phyloP scores from a whole-genome alignment of 2,113 vertebrate genomes.

The Bothrops jararaca region DNA sequence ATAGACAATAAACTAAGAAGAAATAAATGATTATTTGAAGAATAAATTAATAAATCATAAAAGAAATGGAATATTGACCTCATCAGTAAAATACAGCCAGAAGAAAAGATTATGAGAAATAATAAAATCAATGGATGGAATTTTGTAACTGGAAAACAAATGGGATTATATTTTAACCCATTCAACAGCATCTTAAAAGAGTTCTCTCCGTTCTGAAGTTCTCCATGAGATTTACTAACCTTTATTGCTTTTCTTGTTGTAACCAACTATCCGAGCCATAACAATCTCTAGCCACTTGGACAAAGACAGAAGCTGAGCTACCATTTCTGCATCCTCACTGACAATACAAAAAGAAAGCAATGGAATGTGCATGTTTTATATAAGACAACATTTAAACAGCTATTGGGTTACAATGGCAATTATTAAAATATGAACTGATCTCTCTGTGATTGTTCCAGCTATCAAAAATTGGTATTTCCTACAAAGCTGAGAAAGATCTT shows the following conservation, averaged over 20 bases:
- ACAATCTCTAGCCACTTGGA: constrained; percentile 89
- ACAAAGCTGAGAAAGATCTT: background rate
- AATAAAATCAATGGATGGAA: background rate
- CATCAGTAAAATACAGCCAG: background rate
- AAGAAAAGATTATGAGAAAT: background rate
- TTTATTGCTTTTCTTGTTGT: constrained; percentile 69
- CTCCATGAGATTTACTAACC: constrained; percentile 63
- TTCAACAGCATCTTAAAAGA: background rate
- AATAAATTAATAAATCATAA: background rate
- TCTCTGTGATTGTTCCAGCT: background rate
- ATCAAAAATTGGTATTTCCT: background rate
- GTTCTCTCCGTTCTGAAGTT: background rate
- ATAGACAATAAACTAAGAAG: background rate
- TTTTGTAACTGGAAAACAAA: background rate
- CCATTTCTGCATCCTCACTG: constrained; percentile 84
- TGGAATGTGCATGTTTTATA: background rate
- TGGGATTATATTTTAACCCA: background rate
- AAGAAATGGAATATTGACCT: background rate
- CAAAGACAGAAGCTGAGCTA: constrained; percentile 86
- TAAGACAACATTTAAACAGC: background rate
- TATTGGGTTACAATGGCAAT: background rate
- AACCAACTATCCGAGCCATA: constrained; percentile 83
- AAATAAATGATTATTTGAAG: background rate
- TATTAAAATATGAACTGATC: constrained; percentile 15
- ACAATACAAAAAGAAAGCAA: constrained; percentile 57